Conservation (phyloP, 92 coral and sea anemone genomes). For the Phenganax subtilis region DNA sequence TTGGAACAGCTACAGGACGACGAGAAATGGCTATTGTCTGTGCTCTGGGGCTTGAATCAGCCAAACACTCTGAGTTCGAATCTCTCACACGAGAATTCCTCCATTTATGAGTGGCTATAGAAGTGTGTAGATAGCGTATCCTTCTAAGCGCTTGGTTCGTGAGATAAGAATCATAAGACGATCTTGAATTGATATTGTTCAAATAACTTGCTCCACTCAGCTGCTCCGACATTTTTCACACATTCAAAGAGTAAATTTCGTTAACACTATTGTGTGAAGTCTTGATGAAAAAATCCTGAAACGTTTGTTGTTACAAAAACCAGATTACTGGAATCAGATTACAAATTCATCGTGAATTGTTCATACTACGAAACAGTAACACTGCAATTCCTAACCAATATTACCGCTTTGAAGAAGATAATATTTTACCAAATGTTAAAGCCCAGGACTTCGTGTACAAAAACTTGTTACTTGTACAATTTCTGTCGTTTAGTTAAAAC, state of each 20-base stretch:
- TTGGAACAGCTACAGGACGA: background rate
- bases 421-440: too few species aligned
- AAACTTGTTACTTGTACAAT: too few species aligned
- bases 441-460: background rate
- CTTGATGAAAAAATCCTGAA: background rate
- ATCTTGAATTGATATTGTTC: background rate
- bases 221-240: slow-evolving; percentile 14
- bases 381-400: too few species aligned
- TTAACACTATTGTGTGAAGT: background rate
- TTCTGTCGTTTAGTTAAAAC: too few species aligned
- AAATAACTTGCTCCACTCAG: background rate
- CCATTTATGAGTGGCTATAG: slow-evolving; percentile 36
- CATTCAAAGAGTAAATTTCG: background rate
- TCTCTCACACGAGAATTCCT: slow-evolving; percentile 17
- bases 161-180: slow-evolving; percentile 12
- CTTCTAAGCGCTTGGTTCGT: slow-evolving; percentile 29
- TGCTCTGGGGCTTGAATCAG: background rate
- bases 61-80: background rate
- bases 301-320: background rate
- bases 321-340: too few species aligned
- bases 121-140: slow-evolving; percentile 23
- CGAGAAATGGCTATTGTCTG: slow-evolving; percentile 16
- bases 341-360: too few species aligned
- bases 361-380: too few species aligned
- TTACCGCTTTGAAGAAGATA: too few species aligned